Evolutionary conservation across 2,113 vertebrate species (phyloP).

Genomic region (Cyrtonyx montezumae): DNA sequence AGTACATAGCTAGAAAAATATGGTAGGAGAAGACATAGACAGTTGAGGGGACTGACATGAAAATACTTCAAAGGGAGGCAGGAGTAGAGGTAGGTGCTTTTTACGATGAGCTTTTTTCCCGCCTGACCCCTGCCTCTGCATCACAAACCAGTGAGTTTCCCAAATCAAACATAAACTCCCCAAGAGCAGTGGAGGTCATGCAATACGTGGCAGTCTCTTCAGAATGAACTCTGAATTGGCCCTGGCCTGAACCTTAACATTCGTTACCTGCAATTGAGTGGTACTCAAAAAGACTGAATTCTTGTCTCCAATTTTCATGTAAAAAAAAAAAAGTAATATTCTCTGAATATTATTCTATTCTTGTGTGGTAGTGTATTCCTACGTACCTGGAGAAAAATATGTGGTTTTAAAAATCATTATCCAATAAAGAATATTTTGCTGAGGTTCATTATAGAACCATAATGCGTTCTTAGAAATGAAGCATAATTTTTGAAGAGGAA

Average conservation of each 20-base stretch:
- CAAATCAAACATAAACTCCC: no score
- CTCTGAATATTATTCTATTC: no score
- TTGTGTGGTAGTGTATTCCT: no score
- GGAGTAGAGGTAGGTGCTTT: no score
- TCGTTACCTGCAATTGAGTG: background rate
- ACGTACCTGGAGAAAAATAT: background rate
- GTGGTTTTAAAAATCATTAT: background rate
- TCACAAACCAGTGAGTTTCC: no score
- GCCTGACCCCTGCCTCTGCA: no score
- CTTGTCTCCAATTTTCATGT: no score
- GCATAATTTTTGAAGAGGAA: constrained; percentile 22
- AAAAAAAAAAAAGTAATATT: no score
- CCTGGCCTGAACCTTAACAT: background rate
- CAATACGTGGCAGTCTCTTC: background rate
- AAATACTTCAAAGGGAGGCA: no score
- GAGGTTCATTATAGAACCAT: constrained; percentile 19
- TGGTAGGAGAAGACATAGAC: background rate
- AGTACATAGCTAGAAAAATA: background rate
- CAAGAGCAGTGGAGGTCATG: background rate
- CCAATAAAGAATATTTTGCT: constrained; percentile 11
- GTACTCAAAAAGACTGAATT: no score
- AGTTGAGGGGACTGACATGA: no score
- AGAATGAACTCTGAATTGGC: background rate
- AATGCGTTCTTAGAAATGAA: constrained; percentile 38
- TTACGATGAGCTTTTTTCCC: no score